Evolutionary conservation across 2,888 invertebrate species (phyloP).

Genomic region (Aethes cnicana): DNA sequence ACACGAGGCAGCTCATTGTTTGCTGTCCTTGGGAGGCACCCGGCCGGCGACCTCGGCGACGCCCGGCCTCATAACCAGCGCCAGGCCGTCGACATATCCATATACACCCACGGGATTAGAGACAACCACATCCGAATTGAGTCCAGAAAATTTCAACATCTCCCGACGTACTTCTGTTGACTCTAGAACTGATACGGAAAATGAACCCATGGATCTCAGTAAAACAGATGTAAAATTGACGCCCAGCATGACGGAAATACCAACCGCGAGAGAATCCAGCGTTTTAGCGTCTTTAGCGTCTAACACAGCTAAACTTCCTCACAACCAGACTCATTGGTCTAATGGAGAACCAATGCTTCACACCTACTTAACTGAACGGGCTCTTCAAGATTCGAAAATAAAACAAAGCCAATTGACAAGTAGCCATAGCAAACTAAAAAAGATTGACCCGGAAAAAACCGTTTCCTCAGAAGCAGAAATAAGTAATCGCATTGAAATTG

Average conservation of each 20-base stretch:
- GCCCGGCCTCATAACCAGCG: constrained; percentile 82
- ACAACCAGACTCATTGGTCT: constrained; percentile 79
- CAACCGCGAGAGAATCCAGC: constrained; percentile 84
- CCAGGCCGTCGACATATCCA: constrained; percentile 86
- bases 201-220: constrained; percentile 79
- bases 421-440: constrained; percentile 62
- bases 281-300: constrained; percentile 84
- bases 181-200: constrained; percentile 68
- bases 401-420: constrained; percentile 84
- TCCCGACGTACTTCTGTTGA: constrained; percentile 53
- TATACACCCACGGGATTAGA: constrained; percentile 76
- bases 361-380: constrained; percentile 87
- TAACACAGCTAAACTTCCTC: constrained; percentile 83
- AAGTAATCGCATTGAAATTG: constrained; percentile 42
- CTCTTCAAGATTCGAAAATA: constrained; percentile 86
- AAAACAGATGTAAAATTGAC: constrained; percentile 65
- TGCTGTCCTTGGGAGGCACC: constrained; percentile 87
- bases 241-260: constrained; percentile 75
- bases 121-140: constrained; percentile 49
- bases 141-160: constrained; percentile 54
- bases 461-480: constrained; percentile 48
- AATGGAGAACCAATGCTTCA: constrained; percentile 86
- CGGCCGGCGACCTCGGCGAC: constrained; percentile 76
- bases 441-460: constrained; percentile 61
- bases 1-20: constrained; percentile 92